Evolutionary conservation across 1,140 invertebrate genomes (phyloP), one percentile per base, ranked within the genome.

Genomic region (Halictus rubicundus): DNA sequence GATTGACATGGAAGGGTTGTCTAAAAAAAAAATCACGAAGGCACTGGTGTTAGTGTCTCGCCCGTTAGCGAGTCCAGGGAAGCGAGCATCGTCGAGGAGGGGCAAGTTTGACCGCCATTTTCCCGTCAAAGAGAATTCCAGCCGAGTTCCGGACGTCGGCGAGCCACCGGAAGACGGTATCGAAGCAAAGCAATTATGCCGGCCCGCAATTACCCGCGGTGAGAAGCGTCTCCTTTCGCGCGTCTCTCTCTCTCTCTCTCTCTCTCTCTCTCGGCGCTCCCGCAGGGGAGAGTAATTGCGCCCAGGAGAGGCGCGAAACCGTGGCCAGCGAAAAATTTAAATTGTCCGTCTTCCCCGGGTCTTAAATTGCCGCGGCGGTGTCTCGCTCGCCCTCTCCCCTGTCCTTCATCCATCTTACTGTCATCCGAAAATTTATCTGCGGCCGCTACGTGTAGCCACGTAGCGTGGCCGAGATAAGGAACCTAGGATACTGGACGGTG

Each of bases 341-440:
- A 85, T 81, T 73, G 82, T 81, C 42, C 82, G 68, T 73, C 83
- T 69, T 72, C 37, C 27, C 64, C n/a, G 60, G 49, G 57, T 14
- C 59, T 77, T 75, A 78, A 82, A 81, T 76, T 82, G 75, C 65
- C 42, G 42, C 23, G 42, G n/a, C 52, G 21, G 27, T 10, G 16
- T 27, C 25, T 16, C 25, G 25, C 60, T 32, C 21, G 69, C 32
- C 52, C 25, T 69, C 10, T 37, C 12, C 49, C 52, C 64, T 68
- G 76, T 85, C 80, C 76, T 85, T 86, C 77, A 86, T 86, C 73
- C 73, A 64, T 83, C 81, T 86, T 78, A n/a, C 85, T 77, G 84
- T 83, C 80, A 85, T 83, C 72, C 65, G 72, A 68, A 86, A 86
- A 86, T 86, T 85, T 86, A 86, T 86, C 68, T 57, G 68, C 83